These are phyloP conservation scores for Nipponia nippon DNA, from an alignment of 2,113 vertebrate species.

Conservation along the genomic window DNA sequence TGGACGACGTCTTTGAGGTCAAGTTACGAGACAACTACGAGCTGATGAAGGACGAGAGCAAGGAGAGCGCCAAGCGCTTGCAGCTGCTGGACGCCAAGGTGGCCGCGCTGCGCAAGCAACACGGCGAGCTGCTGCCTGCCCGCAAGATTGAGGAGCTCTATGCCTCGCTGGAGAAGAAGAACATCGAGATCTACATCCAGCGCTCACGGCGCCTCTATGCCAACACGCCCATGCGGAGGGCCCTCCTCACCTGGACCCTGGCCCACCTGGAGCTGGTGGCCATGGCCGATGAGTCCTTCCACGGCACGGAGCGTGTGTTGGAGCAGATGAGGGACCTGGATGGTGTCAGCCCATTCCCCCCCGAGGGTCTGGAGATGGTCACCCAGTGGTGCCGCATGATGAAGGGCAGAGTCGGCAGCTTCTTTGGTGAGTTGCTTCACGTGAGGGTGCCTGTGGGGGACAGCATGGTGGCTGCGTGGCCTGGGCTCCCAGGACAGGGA, in stretches of 20 bases:
- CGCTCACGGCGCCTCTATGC: constrained; percentile 91
- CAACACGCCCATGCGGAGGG: constrained; percentile 95
- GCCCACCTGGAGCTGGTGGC: constrained; percentile 84
- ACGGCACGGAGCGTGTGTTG: constrained; percentile 83
- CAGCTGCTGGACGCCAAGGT: constrained; percentile 92
- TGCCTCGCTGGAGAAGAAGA: constrained; percentile 92
- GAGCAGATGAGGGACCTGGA: constrained; percentile 90
- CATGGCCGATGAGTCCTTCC: constrained; percentile 86
- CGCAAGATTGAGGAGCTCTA: constrained; percentile 98
- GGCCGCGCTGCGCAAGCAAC: constrained; percentile 91
- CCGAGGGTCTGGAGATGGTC: constrained; percentile 85
- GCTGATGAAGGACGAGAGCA: constrained; percentile 97
- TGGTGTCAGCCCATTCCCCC: constrained; percentile 84
- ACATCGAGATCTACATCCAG: constrained; percentile 99
- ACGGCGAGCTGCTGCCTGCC: constrained; percentile 92
- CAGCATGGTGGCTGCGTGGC: accelerated
- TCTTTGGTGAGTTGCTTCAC: constrained; percentile 81
- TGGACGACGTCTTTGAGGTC: constrained; percentile 94
- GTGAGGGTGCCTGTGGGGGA: background rate
- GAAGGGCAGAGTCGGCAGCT: constrained; percentile 84
- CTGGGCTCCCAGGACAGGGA: background rate
- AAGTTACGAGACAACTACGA: constrained; percentile 97
- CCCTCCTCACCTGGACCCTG: constrained; percentile 92
- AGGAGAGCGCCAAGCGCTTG: constrained; percentile 93
- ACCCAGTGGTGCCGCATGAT: constrained; percentile 94